Conservation (phyloP, 1,140 invertebrate species). For the Drosophila punjabiensis region DNA sequence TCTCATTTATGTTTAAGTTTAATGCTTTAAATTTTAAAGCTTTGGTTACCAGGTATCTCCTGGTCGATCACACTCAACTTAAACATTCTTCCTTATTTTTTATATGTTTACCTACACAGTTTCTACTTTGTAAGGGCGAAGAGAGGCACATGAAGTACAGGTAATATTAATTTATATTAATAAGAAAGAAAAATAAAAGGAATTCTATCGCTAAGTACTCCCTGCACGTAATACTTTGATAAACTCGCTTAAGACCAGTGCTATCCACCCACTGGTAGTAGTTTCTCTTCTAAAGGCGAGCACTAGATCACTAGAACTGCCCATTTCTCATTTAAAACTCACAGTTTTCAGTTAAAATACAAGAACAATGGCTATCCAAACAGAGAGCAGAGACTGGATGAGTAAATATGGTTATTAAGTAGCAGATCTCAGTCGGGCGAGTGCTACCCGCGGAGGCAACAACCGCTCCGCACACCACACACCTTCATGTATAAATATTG, state of each 20-base stretch:
- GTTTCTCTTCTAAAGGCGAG: conserved; percentile 6
- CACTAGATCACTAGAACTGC: conserved; percentile 33
- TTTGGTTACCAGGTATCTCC: neutral
- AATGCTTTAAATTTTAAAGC: neutral
- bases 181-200: neutral
- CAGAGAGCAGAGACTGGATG: conserved; percentile 14
- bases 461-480: conserved; percentile 31
- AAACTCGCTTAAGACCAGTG: neutral
- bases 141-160: neutral
- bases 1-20: neutral
- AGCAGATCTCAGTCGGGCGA: neutral
- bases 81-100: neutral
- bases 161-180: neutral
- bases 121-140: neutral
- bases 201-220: neutral
- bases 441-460: conserved; percentile 31
- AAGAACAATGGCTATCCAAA: conserved; percentile 11
- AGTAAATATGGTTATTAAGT: conserved; percentile 33
- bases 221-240: neutral
- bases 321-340: neutral
- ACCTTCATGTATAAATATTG: conserved; percentile 13
- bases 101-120: neutral
- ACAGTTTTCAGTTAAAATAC: neutral
- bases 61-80: neutral
- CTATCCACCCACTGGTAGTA: neutral